Evolutionary conservation across 2,113 vertebrate genomes (phyloP), one percentile per base, ranked within the genome.

Genomic region (Onychorhynchus coronatus): DNA sequence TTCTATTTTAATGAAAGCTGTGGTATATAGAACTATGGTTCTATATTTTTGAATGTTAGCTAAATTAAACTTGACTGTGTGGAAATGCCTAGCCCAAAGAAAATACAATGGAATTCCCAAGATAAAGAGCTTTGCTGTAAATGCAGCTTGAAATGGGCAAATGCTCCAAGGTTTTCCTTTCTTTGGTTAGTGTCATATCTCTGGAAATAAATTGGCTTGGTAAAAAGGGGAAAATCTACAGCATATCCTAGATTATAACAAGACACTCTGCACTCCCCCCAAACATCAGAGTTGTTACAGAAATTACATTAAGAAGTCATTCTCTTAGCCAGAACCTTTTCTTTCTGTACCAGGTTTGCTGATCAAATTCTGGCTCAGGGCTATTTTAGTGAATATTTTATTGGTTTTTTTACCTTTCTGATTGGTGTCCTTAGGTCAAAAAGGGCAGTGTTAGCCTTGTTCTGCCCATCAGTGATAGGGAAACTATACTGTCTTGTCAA

Each of bases 31-130:
- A n/a, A 91, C 80, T 84, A 11, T 88, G 20, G 28, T 72, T 93
- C 39, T 88, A 3, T 85, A 80, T 95, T 96, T 95, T 94, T 95
- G 27, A 95, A 96, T 85, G 74, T 88, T 88, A 84, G 84, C 88
- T 92, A 93, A 96, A 97, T 98, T 96, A 90, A 80, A 82, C 77
- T 52, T 56, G 80, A 81, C 82, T 96, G 27, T 78, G 44, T 97
- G 91, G 96, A 97, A 97, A 97, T 76, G 55, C 37, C 72, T 67
- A 50, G 31, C 65, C 95, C 61, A 87, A 93, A 79, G 67, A 83
- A 84, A 93, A 71, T 41, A 89, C 66, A 96, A 19, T 93, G 76
- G 46, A 71, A 92, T 96, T 96, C 77, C 79, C 88, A 83, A 93
- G 91, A 81, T 87, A 78, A 89, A 84, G 90, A 59, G 19, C 66